A percentile compares a stretch with the other conserved stretches of the same genome.
phyloP scores from a whole-genome alignment of 1,140 invertebrate species.

The Campoletis sonorensis region DNA sequence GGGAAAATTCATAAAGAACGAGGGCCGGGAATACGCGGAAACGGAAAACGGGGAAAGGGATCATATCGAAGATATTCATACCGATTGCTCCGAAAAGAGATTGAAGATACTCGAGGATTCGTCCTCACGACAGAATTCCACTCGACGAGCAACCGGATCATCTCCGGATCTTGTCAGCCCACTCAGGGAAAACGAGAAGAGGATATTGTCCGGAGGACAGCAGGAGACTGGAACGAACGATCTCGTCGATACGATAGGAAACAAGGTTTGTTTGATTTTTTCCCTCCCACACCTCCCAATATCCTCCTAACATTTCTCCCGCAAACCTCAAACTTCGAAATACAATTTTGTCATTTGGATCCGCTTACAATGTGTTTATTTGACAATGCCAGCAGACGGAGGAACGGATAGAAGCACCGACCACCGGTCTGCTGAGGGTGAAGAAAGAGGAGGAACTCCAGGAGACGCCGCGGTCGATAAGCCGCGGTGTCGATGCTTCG shows the following conservation, averaged over 20 bases:
- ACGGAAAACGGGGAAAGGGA: slow-evolving; percentile 44
- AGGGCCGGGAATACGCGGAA: background rate
- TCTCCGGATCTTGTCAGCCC: slow-evolving; percentile 53
- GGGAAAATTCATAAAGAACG: slow-evolving; percentile 26
- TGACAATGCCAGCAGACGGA: slow-evolving; percentile 68
- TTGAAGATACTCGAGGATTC: slow-evolving; percentile 65
- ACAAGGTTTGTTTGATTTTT: slow-evolving; percentile 64
- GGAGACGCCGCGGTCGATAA: slow-evolving; percentile 62
- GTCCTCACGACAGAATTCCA: slow-evolving; percentile 37
- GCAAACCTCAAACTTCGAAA: too few species aligned
- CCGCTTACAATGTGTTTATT: background rate
- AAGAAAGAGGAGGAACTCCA: slow-evolving; percentile 75
- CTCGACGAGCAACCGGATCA: background rate
- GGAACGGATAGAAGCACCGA: slow-evolving; percentile 69
- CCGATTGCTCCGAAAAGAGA: slow-evolving; percentile 57
- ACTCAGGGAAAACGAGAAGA: slow-evolving; percentile 66
- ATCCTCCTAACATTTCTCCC: too few species aligned
- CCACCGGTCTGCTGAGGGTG: slow-evolving; percentile 72
- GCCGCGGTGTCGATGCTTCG: slow-evolving; percentile 56
- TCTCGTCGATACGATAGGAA: slow-evolving; percentile 67
- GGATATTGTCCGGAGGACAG: slow-evolving; percentile 58
- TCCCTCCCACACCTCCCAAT: too few species aligned
- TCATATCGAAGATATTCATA: slow-evolving; percentile 65
- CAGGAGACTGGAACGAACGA: slow-evolving; percentile 63
- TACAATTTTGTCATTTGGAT: too few species aligned